These are phyloP conservation scores for Andricus quercusramuli DNA, from an alignment of 2,888 invertebrate genomes.

Conservation along the genomic window DNA sequence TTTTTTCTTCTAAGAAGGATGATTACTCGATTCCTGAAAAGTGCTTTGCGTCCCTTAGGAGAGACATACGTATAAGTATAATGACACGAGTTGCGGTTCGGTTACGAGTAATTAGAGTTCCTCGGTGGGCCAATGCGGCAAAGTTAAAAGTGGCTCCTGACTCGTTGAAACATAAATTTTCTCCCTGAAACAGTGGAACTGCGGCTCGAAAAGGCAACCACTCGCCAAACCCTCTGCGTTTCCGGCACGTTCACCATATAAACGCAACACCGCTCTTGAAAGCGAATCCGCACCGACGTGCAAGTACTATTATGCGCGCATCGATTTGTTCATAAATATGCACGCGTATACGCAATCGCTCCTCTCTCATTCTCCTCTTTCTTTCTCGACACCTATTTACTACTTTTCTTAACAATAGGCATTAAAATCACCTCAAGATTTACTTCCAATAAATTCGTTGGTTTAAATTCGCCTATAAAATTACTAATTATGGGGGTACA, in stretches of 20 bases:
- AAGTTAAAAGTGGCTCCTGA: constrained; percentile 31
- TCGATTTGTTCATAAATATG: constrained; percentile 39
- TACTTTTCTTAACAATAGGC: not conserved
- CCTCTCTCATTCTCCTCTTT: constrained; percentile 42
- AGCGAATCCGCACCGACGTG: constrained; percentile 19
- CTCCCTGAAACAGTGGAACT: constrained; percentile 34
- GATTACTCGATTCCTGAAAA: not conserved
- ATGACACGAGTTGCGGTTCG: not conserved
- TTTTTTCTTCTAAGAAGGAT: not conserved
- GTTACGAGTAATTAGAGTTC: constrained; percentile 27
- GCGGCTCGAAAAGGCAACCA: constrained; percentile 30
- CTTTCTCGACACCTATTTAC: constrained; percentile 21
- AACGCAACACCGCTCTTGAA: constrained; percentile 33
- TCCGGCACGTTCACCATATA: constrained; percentile 41
- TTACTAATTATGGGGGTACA: too few relatives aligned
- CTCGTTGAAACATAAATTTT: constrained; percentile 42
- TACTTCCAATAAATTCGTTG: constrained; percentile 6
- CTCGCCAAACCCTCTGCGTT: constrained; percentile 28
- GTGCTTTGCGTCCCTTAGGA: not conserved
- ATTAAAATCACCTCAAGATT: not conserved
- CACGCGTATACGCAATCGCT: constrained; percentile 18
- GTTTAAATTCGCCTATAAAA: too few relatives aligned
- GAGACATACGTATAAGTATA: not conserved
- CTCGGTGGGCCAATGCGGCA: constrained; percentile 24
- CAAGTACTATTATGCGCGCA: constrained; percentile 28